phyloP scores from a whole-genome alignment of 2,888 invertebrate genomes.

The Mimumesa dahlbomi region DNA sequence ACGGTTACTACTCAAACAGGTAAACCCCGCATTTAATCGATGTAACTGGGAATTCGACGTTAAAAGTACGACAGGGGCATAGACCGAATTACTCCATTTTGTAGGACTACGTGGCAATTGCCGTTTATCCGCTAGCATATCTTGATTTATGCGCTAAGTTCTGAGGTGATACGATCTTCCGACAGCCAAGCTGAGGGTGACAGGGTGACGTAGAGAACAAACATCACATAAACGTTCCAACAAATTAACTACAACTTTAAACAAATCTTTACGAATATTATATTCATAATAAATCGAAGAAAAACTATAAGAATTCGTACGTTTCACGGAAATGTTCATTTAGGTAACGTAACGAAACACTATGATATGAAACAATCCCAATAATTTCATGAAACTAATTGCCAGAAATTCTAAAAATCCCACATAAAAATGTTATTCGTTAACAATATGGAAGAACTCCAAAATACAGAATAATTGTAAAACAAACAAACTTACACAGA shows the following conservation, averaged over 20 bases:
- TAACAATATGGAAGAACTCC: too few relatives aligned
- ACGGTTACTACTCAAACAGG: conserved; percentile 33
- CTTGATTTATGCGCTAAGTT: conserved; percentile 60
- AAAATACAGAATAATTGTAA: too few relatives aligned
- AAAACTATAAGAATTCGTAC: too few relatives aligned
- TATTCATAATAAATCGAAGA: too few relatives aligned
- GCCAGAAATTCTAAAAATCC: too few relatives aligned
- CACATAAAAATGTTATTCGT: too few relatives aligned
- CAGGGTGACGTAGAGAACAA: conserved; percentile 22
- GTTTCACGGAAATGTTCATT: too few relatives aligned
- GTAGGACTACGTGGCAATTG: conserved; percentile 49
- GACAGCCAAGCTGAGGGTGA: conserved; percentile 21
- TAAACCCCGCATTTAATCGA: conserved; percentile 51
- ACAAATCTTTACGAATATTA: neutral
- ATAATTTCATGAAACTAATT: too few relatives aligned
- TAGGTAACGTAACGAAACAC: too few relatives aligned
- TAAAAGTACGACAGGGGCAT: conserved; percentile 17
- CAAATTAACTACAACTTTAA: neutral
- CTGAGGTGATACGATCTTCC: conserved; percentile 48
- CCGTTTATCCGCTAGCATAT: conserved; percentile 50
- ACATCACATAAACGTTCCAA: neutral
- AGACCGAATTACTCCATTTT: conserved; percentile 40
- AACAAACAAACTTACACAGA: too few relatives aligned
- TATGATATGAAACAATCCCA: too few relatives aligned
- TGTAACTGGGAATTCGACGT: conserved; percentile 32